phyloP scores from a whole-genome alignment of 1,140 invertebrate genomes.

The Calephelis virginiensis region DNA sequence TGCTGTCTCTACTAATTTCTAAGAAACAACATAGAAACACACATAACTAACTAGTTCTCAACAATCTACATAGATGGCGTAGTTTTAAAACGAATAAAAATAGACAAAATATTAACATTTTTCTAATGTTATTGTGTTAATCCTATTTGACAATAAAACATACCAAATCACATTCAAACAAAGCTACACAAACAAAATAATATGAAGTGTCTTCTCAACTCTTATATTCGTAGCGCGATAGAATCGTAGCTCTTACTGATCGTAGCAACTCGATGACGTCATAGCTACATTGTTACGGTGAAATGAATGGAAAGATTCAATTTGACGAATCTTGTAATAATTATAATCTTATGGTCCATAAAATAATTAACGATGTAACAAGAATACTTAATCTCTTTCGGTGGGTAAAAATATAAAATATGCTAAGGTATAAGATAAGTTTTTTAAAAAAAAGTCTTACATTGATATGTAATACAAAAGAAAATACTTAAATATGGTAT shows the following conservation, averaged over 20 bases:
- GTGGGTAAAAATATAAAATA: too few species aligned
- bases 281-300: neutral
- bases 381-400: too few species aligned
- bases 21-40: slow-evolving; percentile 5
- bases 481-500: too few species aligned
- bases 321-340: too few species aligned
- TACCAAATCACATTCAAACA: neutral
- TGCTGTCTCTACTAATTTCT: neutral
- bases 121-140: neutral
- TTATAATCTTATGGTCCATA: too few species aligned
- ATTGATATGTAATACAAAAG: too few species aligned
- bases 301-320: too few species aligned
- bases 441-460: too few species aligned
- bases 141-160: neutral
- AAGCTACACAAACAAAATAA: neutral
- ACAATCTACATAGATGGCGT: neutral
- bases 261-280: slow-evolving; percentile 3
- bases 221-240: neutral
- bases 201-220: neutral
- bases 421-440: too few species aligned
- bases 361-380: too few species aligned
- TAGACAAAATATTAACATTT: neutral
- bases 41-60: neutral
- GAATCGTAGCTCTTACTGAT: neutral
- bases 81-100: neutral